A percentile compares a stretch with the other conserved stretches of the same genome.
These are phyloP conservation scores for Babyrousa celebensis DNA, from an alignment of 2,797 vertebrate species.

Conservation along the genomic window DNA sequence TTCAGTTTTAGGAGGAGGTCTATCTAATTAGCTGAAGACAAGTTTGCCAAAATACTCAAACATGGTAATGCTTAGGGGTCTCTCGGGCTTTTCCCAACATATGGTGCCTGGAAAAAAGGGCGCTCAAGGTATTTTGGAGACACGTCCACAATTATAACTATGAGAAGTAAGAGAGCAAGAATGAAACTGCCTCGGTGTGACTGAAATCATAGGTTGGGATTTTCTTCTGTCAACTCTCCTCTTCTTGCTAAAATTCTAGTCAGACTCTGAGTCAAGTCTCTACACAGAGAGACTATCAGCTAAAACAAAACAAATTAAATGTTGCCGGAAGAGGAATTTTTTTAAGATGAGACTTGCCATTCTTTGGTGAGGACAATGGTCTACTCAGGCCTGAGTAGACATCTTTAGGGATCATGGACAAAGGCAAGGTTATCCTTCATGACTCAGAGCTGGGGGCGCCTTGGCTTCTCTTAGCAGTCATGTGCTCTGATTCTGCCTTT, in stretches of 20 bases:
- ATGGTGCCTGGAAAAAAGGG: background rate
- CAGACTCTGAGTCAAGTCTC: background rate
- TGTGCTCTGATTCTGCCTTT: background rate
- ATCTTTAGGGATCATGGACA: background rate
- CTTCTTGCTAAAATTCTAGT: conserved; percentile 65
- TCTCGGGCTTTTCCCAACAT: background rate
- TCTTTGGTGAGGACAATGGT: background rate
- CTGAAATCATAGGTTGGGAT: background rate
- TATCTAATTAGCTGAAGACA: conserved; percentile 34
- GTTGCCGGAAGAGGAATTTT: background rate
- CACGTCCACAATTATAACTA: background rate
- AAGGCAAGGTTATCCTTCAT: background rate
- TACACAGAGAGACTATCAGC: background rate
- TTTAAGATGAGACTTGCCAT: background rate
- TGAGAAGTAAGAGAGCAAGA: background rate
- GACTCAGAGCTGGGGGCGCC: accelerated
- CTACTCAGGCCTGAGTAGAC: background rate
- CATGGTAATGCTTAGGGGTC: background rate
- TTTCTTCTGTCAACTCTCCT: conserved; percentile 23
- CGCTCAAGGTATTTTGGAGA: background rate
- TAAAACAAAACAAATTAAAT: conserved; percentile 38
- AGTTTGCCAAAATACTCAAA: conserved; percentile 30
- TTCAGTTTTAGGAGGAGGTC: conserved; percentile 9
- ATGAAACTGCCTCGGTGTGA: background rate
- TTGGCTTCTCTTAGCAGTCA: background rate